Conservation (phyloP, 2,888 invertebrate species). For the Cosmia trapezina region DNA sequence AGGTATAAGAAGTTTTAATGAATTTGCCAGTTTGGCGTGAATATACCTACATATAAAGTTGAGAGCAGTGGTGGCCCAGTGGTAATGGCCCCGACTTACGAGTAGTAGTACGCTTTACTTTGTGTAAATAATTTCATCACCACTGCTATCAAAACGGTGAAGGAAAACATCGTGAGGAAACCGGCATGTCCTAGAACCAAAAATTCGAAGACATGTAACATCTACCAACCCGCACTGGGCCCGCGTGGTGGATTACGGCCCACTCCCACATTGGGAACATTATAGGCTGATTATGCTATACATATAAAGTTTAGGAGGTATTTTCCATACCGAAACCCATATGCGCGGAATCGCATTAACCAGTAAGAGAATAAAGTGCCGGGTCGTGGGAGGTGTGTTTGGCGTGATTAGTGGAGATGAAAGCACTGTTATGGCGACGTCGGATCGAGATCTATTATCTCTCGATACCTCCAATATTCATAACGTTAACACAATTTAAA, state of each 20-base stretch:
- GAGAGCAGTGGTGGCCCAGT: too few species aligned
- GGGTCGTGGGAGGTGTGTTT: constrained; percentile 51
- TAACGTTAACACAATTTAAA: constrained; percentile 44
- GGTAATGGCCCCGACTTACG: too few species aligned
- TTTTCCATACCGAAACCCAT: constrained; percentile 53
- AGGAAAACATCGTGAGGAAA: too few species aligned
- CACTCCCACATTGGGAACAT: too few species aligned
- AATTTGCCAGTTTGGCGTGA: constrained; percentile 42
- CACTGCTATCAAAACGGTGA: too few species aligned
- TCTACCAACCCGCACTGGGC: too few species aligned
- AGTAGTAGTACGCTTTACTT: too few species aligned
- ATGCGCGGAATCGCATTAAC: constrained; percentile 76
- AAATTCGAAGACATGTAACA: too few species aligned
- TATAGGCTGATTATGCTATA: too few species aligned
- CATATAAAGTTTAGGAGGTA: constrained; percentile 43
- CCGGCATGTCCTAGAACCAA: too few species aligned
- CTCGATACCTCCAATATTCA: constrained; percentile 63
- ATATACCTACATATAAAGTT: constrained; percentile 5
- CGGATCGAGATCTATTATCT: constrained; percentile 68
- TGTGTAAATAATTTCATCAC: too few species aligned
- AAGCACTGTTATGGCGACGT: constrained; percentile 65
- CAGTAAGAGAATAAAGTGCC: constrained; percentile 79
- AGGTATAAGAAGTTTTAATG: constrained; percentile 51
- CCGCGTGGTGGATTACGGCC: too few species aligned
- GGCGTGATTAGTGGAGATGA: constrained; percentile 77